phyloP scores from a whole-genome alignment of 2,113 vertebrate species.

The Amphiprion ocellaris region DNA sequence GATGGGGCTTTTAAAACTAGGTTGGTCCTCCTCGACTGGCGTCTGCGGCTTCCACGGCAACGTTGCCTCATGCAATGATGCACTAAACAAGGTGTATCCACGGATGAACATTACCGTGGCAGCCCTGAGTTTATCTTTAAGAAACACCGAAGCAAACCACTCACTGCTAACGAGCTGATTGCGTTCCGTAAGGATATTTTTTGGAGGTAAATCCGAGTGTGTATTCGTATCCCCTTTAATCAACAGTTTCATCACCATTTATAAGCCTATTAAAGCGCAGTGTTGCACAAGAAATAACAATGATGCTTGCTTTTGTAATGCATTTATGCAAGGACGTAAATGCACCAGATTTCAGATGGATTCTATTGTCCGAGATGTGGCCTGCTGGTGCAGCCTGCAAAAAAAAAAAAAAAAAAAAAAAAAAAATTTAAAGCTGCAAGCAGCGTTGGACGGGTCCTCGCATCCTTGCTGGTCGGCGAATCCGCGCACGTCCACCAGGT shows the following conservation, averaged over 20 bases:
- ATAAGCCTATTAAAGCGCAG: neutral
- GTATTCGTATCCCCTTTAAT: neutral
- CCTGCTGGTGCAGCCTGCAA: neutral
- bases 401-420: neutral
- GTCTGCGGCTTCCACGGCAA: constrained; percentile 85
- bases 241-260: neutral
- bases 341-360: accelerated
- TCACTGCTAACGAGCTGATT: too few relatives aligned
- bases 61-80: constrained; percentile 57
- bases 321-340: neutral
- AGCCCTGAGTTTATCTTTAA: too few relatives aligned
- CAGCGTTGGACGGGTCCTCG: too few relatives aligned
- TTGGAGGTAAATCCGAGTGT: neutral
- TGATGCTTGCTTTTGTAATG: neutral
- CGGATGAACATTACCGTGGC: too few relatives aligned
- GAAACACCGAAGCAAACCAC: too few relatives aligned
- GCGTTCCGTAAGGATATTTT: too few relatives aligned
- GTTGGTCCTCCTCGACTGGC: constrained; percentile 74
- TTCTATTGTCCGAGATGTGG: accelerated
- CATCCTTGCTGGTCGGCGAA: too few relatives aligned
- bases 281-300: neutral
- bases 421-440: too few relatives aligned
- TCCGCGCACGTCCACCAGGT: too few relatives aligned
- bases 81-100: neutral
- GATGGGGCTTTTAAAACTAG: constrained; percentile 35